Evolutionary conservation across 2,113 vertebrate genomes (phyloP).

Genomic region (Alouatta palliata): DNA sequence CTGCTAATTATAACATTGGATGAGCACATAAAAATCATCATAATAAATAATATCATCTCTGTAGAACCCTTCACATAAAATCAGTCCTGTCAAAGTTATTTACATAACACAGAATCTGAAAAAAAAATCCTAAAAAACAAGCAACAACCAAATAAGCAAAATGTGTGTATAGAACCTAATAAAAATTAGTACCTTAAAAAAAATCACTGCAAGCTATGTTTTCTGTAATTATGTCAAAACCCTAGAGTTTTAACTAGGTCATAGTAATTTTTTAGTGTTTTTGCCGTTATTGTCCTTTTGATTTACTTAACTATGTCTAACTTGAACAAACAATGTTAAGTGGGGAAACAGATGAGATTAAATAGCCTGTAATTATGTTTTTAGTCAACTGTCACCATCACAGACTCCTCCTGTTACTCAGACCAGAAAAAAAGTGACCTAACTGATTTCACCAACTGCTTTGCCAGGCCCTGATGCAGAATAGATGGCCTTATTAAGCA

Average conservation of each 20-base stretch:
- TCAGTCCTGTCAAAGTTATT: constrained; percentile 76
- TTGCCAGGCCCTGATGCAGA: constrained; percentile 86
- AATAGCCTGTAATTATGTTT: constrained; percentile 89
- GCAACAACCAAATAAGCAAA: constrained; percentile 73
- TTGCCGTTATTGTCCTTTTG: constrained; percentile 86
- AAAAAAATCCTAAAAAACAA: constrained; percentile 66
- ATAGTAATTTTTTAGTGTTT: constrained; percentile 85
- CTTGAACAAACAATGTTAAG: constrained; percentile 90
- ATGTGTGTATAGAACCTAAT: constrained; percentile 82
- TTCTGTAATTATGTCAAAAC: constrained; percentile 87
- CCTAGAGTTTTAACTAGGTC: constrained; percentile 84
- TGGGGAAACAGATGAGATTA: constrained; percentile 87
- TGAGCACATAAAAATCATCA: constrained; percentile 58
- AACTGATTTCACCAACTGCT: constrained; percentile 87
- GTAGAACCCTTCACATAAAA: constrained; percentile 73
- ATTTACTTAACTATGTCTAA: constrained; percentile 88
- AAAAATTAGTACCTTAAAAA: constrained; percentile 87
- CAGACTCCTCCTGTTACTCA: constrained; percentile 85
- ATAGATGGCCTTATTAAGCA: constrained; percentile 89
- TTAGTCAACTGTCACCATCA: constrained; percentile 87
- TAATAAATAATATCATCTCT: constrained; percentile 69
- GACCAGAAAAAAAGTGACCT: constrained; percentile 89
- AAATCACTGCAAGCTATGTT: constrained; percentile 83
- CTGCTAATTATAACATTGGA: constrained; percentile 64
- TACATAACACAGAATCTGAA: constrained; percentile 73